Conservation (phyloP, 2,888 invertebrate genomes). For the Pachycephus smyrnensis region DNA sequence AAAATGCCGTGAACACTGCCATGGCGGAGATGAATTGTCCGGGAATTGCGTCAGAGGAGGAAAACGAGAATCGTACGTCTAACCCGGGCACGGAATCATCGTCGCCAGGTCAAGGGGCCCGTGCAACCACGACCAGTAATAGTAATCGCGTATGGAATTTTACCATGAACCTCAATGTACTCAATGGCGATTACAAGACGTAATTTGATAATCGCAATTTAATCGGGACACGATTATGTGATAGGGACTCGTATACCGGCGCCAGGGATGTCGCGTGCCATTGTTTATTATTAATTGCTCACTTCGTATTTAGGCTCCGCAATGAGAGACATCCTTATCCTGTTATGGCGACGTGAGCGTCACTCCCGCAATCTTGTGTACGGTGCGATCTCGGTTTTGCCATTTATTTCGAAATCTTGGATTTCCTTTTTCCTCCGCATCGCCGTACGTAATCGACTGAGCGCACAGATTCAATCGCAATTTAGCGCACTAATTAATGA, state of each 20-base stretch:
- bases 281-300: neutral
- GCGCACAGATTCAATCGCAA: neutral
- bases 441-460: neutral
- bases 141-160: neutral
- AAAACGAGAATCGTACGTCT: neutral
- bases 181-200: neutral
- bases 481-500: neutral
- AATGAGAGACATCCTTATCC: neutral
- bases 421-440: neutral
- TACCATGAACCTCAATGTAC: neutral
- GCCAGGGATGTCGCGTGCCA: neutral
- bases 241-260: neutral
- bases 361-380: neutral
- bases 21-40: neutral
- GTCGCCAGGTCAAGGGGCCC: neutral
- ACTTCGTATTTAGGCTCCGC: neutral
- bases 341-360: neutral
- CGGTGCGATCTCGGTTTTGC: neutral
- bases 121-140: neutral
- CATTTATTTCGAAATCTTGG: neutral
- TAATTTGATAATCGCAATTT: neutral
- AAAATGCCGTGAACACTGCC: constrained; percentile 44
- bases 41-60: neutral
- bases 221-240: neutral
- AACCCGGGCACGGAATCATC: neutral